Conservation (phyloP, 2,797 vertebrate genomes). For the Graptemys geographica region DNA sequence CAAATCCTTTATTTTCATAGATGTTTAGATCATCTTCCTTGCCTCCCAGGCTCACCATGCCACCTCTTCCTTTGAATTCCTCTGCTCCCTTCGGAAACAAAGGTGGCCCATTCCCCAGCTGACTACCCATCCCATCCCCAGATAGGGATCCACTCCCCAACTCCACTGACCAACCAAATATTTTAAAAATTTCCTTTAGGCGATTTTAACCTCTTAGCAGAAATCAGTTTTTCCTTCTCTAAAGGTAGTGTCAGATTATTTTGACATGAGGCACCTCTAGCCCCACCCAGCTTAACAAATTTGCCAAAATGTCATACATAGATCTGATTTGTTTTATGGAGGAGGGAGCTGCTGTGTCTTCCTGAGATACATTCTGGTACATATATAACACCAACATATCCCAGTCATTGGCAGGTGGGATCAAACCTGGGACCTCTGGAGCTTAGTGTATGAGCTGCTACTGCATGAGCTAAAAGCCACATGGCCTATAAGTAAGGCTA, state of each 20-base stretch:
- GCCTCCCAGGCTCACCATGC: background rate
- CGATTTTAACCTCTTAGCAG: background rate
- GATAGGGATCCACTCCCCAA: background rate
- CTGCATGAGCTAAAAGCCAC: too few species aligned
- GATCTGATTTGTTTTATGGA: rapidly evolving
- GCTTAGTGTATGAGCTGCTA: too few species aligned
- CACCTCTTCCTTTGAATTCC: background rate
- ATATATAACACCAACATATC: too few species aligned
- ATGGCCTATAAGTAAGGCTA: too few species aligned
- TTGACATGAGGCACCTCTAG: background rate
- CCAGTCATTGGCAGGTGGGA: too few species aligned
- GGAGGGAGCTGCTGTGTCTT: rapidly evolving
- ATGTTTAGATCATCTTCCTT: background rate
- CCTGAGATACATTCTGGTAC: background rate
- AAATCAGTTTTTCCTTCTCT: background rate
- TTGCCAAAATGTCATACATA: background rate
- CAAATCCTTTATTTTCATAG: background rate
- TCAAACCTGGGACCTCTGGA: too few species aligned
- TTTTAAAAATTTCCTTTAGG: background rate
- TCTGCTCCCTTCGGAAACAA: background rate
- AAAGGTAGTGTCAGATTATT: background rate
- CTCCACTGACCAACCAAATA: background rate
- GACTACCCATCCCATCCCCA: background rate
- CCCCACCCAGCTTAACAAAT: background rate
- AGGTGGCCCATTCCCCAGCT: background rate